Percentiles rank a stretch among this genome's conserved stretches.
Conservation (phyloP, 2,888 invertebrate genomes). For the Volucella inflata region DNA sequence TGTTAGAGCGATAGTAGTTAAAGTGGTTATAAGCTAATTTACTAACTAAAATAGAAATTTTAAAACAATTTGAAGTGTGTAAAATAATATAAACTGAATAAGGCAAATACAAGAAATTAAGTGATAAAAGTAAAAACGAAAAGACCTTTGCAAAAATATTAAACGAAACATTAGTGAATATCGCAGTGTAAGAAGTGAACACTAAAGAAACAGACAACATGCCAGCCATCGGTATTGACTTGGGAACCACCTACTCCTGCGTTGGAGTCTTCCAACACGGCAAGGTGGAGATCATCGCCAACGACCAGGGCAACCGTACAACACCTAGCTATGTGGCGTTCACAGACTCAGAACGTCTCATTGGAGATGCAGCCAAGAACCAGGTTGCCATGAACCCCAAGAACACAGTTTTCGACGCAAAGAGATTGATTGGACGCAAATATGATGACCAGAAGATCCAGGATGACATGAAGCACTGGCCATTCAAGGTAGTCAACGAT, state of each 20-base stretch:
- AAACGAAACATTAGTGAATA: slow-evolving; percentile 82
- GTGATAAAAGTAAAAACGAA: no score
- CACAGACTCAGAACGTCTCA: slow-evolving; percentile 92
- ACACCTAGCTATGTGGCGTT: slow-evolving; percentile 92
- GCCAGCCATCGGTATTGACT: slow-evolving; percentile 91
- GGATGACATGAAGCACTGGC: slow-evolving; percentile 96
- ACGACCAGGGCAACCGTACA: slow-evolving; percentile 92
- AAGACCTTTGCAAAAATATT: no score
- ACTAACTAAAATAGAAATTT: neutral
- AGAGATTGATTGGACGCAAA: slow-evolving; percentile 95
- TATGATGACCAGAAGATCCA: slow-evolving; percentile 95
- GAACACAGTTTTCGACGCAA: slow-evolving; percentile 95
- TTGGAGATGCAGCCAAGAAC: slow-evolving; percentile 91
- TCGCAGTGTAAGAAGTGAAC: slow-evolving; percentile 89
- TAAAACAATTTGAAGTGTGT: neutral
- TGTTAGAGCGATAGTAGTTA: neutral
- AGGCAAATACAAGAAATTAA: neutral
- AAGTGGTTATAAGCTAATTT: no score
- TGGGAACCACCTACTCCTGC: slow-evolving; percentile 95
- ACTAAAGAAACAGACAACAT: slow-evolving; percentile 82
- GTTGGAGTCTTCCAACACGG: slow-evolving; percentile 93
- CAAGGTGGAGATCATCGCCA: slow-evolving; percentile 92
- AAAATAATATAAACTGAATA: neutral
- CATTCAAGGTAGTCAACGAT: slow-evolving; percentile 93
- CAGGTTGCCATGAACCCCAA: slow-evolving; percentile 93